Evolutionary conservation across 2,797 vertebrate species (phyloP).

Genomic region (Crypturellus tataupa): DNA sequence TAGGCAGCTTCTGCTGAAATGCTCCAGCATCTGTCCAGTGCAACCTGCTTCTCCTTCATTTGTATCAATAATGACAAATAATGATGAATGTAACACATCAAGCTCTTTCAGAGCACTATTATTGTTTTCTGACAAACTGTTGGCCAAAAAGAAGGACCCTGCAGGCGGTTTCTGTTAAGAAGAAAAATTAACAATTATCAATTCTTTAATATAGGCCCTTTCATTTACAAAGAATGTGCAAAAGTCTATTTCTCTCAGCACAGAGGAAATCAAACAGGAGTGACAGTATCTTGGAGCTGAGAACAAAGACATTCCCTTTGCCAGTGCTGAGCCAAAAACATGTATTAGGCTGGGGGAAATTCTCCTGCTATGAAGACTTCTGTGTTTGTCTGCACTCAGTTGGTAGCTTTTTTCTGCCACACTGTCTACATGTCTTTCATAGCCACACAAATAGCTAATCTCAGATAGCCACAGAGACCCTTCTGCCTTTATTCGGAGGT

Average conservation of each 20-base stretch:
- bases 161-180: background rate
- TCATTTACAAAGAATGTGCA: slow-evolving; percentile 13
- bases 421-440: background rate
- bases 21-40: background rate
- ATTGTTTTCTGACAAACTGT: background rate
- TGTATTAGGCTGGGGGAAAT: background rate
- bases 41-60: background rate
- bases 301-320: slow-evolving; percentile 28
- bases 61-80: background rate
- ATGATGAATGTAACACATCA: background rate
- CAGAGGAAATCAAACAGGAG: background rate
- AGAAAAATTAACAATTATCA: background rate
- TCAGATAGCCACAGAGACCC: background rate
- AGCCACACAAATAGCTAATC: background rate
- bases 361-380: background rate
- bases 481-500: background rate
- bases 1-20: background rate
- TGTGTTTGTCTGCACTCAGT: background rate
- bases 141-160: background rate
- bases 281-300: slow-evolving; percentile 43
- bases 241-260: slow-evolving; percentile 31
- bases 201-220: background rate
- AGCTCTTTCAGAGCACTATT: background rate
- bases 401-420: background rate
- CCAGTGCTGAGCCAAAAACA: slow-evolving; percentile 4